These are phyloP conservation scores for Tortrix viridana DNA, from an alignment of 2,888 invertebrate species.

Conservation along the genomic window DNA sequence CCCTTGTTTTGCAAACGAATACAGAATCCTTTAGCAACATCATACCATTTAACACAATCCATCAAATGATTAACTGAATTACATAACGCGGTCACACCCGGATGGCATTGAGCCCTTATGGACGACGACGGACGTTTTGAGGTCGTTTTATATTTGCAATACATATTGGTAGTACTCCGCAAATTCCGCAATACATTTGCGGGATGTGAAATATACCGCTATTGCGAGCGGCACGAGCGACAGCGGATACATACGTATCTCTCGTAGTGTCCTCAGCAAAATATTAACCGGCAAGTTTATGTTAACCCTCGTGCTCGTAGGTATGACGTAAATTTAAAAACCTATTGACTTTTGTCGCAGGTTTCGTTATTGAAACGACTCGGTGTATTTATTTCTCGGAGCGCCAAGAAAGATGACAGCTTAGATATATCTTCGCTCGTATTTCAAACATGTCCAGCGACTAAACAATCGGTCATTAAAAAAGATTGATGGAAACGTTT, in stretches of 20 bases:
- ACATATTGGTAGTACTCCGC: slow-evolving; percentile 18
- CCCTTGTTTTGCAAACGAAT: not conserved
- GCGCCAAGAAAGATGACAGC: too few relatives aligned
- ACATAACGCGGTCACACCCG: not conserved
- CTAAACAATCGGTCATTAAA: slow-evolving; percentile 1
- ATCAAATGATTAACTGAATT: slow-evolving; percentile 6
- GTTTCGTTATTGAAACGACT: too few relatives aligned
- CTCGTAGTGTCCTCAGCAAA: too few relatives aligned
- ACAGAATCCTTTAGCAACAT: slow-evolving; percentile 1
- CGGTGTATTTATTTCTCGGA: too few relatives aligned
- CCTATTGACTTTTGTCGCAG: too few relatives aligned
- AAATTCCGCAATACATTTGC: slow-evolving; percentile 17
- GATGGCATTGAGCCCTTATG: slow-evolving; percentile 19
- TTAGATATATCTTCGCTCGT: not conserved
- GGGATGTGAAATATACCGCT: slow-evolving; percentile 20
- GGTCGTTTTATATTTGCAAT: slow-evolving; percentile 21
- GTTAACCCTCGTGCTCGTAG: not conserved
- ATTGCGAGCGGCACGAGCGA: not conserved
- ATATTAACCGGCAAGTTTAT: not conserved
- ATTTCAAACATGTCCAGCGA: not conserved
- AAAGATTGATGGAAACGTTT: slow-evolving; percentile 2
- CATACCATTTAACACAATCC: slow-evolving; percentile 17
- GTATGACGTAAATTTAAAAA: too few relatives aligned
- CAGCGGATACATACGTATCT: not conserved
- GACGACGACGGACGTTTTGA: slow-evolving; percentile 6